Percentiles rank a stretch among this genome's conserved stretches.
Evolutionary conservation across 2,888 invertebrate genomes (phyloP).

Genomic region (Brachypalpus laphriformis): DNA sequence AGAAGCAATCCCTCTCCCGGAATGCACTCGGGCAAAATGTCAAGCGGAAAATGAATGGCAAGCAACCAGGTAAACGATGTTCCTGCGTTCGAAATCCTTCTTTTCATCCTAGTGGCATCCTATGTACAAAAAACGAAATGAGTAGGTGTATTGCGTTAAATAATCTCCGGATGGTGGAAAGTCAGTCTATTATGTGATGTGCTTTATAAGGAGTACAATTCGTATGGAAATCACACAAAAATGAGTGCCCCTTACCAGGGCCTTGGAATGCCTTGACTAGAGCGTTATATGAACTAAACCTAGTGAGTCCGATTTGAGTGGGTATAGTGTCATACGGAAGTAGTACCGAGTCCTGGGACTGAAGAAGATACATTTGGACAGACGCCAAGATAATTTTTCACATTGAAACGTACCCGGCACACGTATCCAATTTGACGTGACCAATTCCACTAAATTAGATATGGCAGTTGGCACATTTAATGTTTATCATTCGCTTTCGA

Average conservation of each 20-base stretch:
- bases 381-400: constrained; percentile 61
- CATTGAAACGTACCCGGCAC: constrained; percentile 51
- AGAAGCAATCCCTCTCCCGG: constrained; percentile 21
- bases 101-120: background rate
- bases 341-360: background rate
- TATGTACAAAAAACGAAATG: constrained; percentile 5
- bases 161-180: constrained; percentile 19
- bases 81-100: constrained; percentile 11
- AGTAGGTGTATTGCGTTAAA: constrained; percentile 50
- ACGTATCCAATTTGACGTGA: constrained; percentile 75
- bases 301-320: constrained; percentile 23
- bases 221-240: background rate
- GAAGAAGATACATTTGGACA: constrained; percentile 31
- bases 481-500: constrained; percentile 47
- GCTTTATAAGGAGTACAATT: background rate
- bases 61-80: constrained; percentile 55
- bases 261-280: background rate
- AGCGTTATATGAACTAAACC: constrained; percentile 41
- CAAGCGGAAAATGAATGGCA: constrained; percentile 37
- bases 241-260: background rate
- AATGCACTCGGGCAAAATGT: constrained; percentile 49
- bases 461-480: constrained; percentile 68
- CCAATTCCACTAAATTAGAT: constrained; percentile 75
- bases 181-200: background rate
- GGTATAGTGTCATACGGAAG: background rate